These are phyloP conservation scores for Brachyhypopomus occidentalis DNA, from an alignment of 2,113 vertebrate genomes.

Conservation along the genomic window DNA sequence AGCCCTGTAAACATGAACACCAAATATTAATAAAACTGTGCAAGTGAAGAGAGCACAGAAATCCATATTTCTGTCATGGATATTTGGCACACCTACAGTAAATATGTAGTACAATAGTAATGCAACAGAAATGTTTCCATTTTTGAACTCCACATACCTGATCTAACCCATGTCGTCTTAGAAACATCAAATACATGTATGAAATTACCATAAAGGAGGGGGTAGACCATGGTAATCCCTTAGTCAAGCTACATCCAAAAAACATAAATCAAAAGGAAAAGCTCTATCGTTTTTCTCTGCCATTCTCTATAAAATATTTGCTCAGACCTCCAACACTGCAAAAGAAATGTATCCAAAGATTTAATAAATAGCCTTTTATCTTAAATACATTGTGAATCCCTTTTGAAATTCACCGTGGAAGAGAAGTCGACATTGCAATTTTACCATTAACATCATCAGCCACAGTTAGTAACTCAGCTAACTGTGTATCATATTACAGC, in stretches of 20 bases:
- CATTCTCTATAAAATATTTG: constrained; percentile 65
- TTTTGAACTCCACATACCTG: constrained; percentile 66
- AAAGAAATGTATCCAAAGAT: constrained; percentile 68
- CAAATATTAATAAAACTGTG: constrained; percentile 64
- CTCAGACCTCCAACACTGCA: constrained; percentile 66
- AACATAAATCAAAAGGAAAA: constrained; percentile 54
- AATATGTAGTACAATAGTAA: constrained; percentile 55
- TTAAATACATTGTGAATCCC: constrained; percentile 63
- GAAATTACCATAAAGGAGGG: constrained; percentile 67
- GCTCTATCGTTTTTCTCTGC: constrained; percentile 54
- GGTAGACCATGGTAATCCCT: constrained; percentile 73
- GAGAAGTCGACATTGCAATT: constrained; percentile 66
- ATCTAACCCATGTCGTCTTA: constrained; percentile 71
- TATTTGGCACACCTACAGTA: constrained; percentile 77
- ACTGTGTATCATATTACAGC: constrained; percentile 31
- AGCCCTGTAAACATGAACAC: constrained; percentile 75
- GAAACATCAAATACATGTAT: constrained; percentile 70
- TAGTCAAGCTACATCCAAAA: constrained; percentile 73
- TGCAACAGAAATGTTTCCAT: constrained; percentile 37
- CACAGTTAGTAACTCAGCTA: constrained; percentile 33
- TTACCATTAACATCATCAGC: constrained; percentile 56
- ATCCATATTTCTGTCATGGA: constrained; percentile 69
- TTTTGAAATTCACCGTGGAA: constrained; percentile 69
- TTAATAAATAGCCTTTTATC: constrained; percentile 72
- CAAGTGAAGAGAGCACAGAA: constrained; percentile 70